These are phyloP conservation scores for Paracentrotus lividus DNA, from an alignment of 53 echinoderm and acorn worm genomes.

Conservation along the genomic window DNA sequence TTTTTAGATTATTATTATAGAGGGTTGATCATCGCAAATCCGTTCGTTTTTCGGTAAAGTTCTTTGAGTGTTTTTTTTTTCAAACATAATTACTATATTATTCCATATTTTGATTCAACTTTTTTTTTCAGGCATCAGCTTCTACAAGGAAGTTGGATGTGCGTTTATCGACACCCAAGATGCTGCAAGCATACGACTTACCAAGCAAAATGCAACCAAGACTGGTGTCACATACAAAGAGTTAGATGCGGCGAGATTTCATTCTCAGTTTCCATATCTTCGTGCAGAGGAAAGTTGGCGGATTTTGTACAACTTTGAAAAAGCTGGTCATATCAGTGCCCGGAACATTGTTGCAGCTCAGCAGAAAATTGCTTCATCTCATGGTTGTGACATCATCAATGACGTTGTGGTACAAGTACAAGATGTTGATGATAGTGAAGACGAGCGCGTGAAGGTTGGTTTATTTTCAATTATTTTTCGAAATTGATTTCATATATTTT, in stretches of 20 bases:
- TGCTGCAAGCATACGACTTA: not conserved
- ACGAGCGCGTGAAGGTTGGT: no score
- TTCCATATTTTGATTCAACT: no score
- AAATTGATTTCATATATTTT: no score
- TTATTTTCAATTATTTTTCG: no score
- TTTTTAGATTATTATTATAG: no score
- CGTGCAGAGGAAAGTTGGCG: slow-evolving; percentile 19
- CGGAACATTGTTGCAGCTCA: slow-evolving; percentile 74
- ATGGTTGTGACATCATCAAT: slow-evolving; percentile 74
- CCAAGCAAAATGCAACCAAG: slow-evolving; percentile 7
- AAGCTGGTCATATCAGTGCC: slow-evolving; percentile 75
- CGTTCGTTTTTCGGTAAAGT: no score
- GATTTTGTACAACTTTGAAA: not conserved
- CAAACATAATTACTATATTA: no score
- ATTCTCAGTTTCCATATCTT: slow-evolving; percentile 65
- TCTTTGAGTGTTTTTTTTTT: no score
- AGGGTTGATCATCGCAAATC: no score
- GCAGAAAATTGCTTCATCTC: slow-evolving; percentile 66
- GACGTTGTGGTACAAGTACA: slow-evolving; percentile 71
- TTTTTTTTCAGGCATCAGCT: slow-evolving; percentile 36
- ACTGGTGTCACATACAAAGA: slow-evolving; percentile 12
- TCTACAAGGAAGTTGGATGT: slow-evolving; percentile 63
- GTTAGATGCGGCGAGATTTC: not conserved
- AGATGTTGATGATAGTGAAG: not conserved
- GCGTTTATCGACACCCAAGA: not conserved